Evolutionary conservation across 2,888 invertebrate genomes (phyloP).

Genomic region (Agrotis exclamationis): DNA sequence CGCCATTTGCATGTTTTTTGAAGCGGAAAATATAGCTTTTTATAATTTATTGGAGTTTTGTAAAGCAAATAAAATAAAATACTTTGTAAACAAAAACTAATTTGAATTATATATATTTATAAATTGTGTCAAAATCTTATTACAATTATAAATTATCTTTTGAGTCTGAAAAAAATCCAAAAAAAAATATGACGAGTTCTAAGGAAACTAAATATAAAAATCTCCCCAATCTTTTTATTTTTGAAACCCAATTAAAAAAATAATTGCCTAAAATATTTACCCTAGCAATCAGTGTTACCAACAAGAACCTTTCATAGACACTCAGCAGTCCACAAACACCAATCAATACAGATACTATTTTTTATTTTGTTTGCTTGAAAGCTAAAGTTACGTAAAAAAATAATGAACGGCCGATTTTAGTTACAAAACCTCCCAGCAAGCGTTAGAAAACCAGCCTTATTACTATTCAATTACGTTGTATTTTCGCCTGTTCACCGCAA

Average conservation of each 20-base stretch:
- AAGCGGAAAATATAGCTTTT: not conserved
- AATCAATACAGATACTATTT: constrained; percentile 38
- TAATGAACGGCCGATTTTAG: constrained; percentile 56
- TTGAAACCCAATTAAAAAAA: not conserved
- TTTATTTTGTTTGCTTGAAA: constrained; percentile 56
- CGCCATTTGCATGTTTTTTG: not conserved
- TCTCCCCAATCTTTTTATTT: no score
- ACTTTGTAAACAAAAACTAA: no score
- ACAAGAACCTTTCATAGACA: not conserved
- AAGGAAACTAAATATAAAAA: no score
- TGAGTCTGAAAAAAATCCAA: not conserved
- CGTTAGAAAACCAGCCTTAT: constrained; percentile 50
- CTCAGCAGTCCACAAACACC: constrained; percentile 11
- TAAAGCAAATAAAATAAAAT: not conserved
- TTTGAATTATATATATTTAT: no score
- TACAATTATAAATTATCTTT: rapidly evolving
- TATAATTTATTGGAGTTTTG: not conserved
- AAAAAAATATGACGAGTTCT: no score
- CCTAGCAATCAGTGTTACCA: not conserved
- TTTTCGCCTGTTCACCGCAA: constrained; percentile 59
- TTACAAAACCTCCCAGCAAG: constrained; percentile 33
- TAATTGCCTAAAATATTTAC: not conserved
- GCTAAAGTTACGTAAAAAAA: constrained; percentile 56
- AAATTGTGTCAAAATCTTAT: not conserved
- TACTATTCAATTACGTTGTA: constrained; percentile 50